phyloP scores from a whole-genome alignment of 2,888 invertebrate genomes.

The Crocallis elinguaria region DNA sequence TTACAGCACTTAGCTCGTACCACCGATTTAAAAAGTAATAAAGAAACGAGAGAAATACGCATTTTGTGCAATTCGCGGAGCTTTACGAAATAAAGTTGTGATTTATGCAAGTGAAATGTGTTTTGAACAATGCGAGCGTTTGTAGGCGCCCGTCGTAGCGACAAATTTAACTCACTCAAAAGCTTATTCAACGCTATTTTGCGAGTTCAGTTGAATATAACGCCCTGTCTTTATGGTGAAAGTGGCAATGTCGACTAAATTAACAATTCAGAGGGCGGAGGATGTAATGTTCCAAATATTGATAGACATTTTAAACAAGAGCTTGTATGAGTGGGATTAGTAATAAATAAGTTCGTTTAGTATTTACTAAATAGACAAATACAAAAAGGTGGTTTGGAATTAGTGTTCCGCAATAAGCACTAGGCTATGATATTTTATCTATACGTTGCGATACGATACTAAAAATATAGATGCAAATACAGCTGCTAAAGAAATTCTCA shows the following conservation, averaged over 20 bases:
- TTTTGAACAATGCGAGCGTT: constrained; percentile 52
- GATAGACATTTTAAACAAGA: not conserved
- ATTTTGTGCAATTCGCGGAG: constrained; percentile 14
- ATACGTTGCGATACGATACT: too few species aligned
- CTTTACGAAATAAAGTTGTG: constrained; percentile 66
- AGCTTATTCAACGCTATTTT: constrained; percentile 34
- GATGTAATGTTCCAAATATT: constrained; percentile 20
- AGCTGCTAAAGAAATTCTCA: too few species aligned
- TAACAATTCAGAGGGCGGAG: constrained; percentile 5
- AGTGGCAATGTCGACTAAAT: constrained; percentile 18
- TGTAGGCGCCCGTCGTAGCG: constrained; percentile 44
- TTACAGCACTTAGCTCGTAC: constrained; percentile 3
- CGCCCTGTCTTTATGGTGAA: constrained; percentile 18
- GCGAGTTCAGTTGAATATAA: constrained; percentile 21
- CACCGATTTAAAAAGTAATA: constrained; percentile 21
- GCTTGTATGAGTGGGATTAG: too few species aligned
- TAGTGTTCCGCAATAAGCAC: too few species aligned
- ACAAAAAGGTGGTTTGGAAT: too few species aligned
- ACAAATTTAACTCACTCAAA: constrained; percentile 49
- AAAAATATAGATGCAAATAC: too few species aligned
- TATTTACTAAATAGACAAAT: too few species aligned
- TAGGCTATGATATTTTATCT: too few species aligned
- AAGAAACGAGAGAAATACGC: constrained; percentile 18
- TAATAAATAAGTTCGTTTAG: too few species aligned
- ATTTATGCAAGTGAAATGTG: constrained; percentile 70